Evolutionary conservation across 2,113 vertebrate genomes (phyloP).

Genomic region (Leptosomus discolor): DNA sequence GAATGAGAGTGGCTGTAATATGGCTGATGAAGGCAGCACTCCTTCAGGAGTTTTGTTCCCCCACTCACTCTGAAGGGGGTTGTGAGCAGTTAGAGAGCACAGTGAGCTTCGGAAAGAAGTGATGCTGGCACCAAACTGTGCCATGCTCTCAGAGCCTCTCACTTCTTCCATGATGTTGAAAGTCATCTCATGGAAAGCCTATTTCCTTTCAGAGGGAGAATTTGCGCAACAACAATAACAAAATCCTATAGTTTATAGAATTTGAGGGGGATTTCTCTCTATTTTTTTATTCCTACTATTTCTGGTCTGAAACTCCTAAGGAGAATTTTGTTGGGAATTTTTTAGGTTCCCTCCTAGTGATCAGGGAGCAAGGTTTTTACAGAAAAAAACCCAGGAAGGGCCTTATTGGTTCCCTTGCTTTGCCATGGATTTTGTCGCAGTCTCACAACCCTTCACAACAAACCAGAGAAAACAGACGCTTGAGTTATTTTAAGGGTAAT

Average conservation of each 20-base stretch:
- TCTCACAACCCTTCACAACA: not conserved
- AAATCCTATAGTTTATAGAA: not conserved
- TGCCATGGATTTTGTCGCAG: not conserved
- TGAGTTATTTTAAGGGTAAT: not conserved
- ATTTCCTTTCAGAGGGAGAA: not conserved
- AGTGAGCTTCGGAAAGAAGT: not conserved
- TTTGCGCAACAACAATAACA: not conserved
- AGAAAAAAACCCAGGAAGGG: not conserved
- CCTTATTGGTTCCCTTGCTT: not conserved
- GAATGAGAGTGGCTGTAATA: not conserved
- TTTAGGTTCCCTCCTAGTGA: not conserved
- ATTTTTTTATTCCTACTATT: not conserved
- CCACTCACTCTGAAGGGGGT: accelerated
- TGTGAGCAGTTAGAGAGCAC: not conserved
- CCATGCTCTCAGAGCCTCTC: not conserved
- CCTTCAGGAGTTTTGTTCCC: not conserved
- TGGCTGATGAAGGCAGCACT: accelerated
- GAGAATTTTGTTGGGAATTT: not conserved
- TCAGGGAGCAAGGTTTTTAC: not conserved
- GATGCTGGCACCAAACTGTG: not conserved
- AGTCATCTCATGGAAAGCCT: not conserved
- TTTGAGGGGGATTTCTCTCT: not conserved
- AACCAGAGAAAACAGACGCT: not conserved
- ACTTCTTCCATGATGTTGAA: not conserved
- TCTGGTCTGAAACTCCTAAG: not conserved